These are phyloP conservation scores for Sprattus sprattus DNA, from an alignment of 2,113 vertebrate genomes.

Conservation along the genomic window DNA sequence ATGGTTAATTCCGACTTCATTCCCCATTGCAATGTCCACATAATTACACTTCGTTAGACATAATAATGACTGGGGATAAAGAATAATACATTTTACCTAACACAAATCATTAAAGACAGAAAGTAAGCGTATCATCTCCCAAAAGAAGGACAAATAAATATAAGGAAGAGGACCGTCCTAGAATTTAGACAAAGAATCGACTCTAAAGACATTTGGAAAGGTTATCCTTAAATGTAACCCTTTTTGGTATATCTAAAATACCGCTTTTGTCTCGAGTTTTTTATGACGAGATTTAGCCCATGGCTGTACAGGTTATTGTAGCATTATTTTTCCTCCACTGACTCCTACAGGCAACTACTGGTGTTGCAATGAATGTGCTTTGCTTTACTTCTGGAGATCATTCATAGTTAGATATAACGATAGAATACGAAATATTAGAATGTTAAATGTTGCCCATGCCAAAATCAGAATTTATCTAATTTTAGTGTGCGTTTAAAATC, in stretches of 20 bases:
- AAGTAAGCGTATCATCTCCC: too few species aligned
- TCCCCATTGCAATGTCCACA: too few species aligned
- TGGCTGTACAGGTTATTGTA: not conserved
- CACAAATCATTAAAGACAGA: too few species aligned
- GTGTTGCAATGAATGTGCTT: not conserved
- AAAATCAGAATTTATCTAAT: not conserved
- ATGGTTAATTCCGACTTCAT: too few species aligned
- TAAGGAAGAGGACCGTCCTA: not conserved
- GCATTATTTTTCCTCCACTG: not conserved
- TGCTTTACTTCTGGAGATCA: not conserved
- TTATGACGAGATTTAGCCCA: not conserved
- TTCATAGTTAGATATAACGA: not conserved
- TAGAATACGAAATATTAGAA: not conserved
- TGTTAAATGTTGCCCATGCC: too few species aligned
- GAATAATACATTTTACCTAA: too few species aligned
- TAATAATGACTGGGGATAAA: too few species aligned
- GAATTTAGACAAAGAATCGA: not conserved
- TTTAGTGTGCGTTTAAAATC: too few species aligned
- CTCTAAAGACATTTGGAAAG: not conserved
- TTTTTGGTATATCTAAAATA: not conserved
- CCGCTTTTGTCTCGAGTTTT: not conserved
- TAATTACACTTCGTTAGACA: too few species aligned
- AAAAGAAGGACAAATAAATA: not conserved
- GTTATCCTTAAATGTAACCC: not conserved
- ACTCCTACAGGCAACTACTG: not conserved